phyloP scores from a whole-genome alignment of 2,113 vertebrate species.

The Catharus fuscescens region DNA sequence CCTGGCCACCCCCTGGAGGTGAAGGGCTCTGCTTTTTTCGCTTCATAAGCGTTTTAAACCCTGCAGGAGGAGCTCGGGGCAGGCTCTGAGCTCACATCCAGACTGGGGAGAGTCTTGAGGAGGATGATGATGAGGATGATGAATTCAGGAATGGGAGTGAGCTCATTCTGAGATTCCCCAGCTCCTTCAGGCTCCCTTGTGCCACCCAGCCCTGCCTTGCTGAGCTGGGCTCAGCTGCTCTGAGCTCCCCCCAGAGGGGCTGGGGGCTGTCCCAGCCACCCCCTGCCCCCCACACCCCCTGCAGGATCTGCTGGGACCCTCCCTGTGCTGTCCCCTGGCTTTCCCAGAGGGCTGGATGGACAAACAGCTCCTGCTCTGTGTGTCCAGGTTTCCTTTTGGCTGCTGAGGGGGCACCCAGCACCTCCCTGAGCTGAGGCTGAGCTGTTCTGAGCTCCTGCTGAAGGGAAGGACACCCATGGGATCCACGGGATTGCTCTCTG shows the following conservation, averaged over 20 bases:
- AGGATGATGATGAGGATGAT: background rate
- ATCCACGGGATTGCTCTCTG: background rate
- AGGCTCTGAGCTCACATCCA: background rate
- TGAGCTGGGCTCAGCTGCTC: background rate
- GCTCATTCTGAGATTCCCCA: background rate
- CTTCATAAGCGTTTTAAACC: background rate
- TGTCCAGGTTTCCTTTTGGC: background rate
- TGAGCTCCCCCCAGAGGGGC: background rate
- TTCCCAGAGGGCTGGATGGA: background rate
- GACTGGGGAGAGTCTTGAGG: background rate
- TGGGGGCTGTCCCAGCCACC: background rate
- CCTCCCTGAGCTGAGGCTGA: background rate
- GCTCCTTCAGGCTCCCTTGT: background rate
- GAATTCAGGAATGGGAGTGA: accelerated
- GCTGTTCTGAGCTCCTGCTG: background rate
- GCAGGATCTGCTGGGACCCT: background rate
- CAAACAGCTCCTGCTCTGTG: background rate
- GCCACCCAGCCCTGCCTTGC: background rate
- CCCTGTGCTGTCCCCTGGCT: accelerated
- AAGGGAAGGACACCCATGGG: accelerated
- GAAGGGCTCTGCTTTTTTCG: background rate
- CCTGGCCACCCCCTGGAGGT: background rate
- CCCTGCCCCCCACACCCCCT: background rate
- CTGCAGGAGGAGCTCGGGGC: background rate
- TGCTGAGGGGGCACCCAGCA: accelerated